Conservation (phyloP, 2,113 vertebrate species). For the Dipodomys spectabilis region DNA sequence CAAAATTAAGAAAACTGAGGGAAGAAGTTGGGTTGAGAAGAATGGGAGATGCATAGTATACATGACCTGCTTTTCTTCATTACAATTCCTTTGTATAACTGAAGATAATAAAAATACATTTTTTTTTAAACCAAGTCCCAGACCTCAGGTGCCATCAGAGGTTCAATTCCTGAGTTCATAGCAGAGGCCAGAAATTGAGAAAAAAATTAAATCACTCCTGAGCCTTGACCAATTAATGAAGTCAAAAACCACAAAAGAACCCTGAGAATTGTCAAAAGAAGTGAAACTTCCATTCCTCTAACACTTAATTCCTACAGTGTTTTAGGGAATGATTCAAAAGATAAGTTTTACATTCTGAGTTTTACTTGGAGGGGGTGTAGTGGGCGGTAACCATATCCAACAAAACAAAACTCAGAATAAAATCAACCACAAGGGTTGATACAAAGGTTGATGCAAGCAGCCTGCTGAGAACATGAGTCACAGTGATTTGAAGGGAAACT, state of each 20-base stretch:
- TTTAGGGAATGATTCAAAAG: background rate
- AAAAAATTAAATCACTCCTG: background rate
- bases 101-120: too few species aligned
- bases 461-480: background rate
- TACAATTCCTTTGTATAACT: too few species aligned
- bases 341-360: background rate
- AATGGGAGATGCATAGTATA: too few species aligned
- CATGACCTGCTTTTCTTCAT: too few species aligned
- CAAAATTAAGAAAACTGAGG: too few species aligned
- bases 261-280: background rate
- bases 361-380: too few species aligned
- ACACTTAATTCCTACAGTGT: background rate
- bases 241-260: background rate
- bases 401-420: background rate
- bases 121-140: background rate
- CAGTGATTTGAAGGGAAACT: background rate
- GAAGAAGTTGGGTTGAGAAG: too few species aligned
- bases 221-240: background rate
- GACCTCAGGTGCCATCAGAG: background rate
- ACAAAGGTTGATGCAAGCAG: background rate
- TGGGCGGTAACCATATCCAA: background rate
- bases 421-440: background rate
- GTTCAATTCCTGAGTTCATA: background rate
- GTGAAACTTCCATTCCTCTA: background rate
- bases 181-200: background rate